A percentile compares a stretch with the other conserved stretches of the same genome.
Evolutionary conservation across 1,140 invertebrate species (phyloP).

Genomic region (Zaprionus taronus): DNA sequence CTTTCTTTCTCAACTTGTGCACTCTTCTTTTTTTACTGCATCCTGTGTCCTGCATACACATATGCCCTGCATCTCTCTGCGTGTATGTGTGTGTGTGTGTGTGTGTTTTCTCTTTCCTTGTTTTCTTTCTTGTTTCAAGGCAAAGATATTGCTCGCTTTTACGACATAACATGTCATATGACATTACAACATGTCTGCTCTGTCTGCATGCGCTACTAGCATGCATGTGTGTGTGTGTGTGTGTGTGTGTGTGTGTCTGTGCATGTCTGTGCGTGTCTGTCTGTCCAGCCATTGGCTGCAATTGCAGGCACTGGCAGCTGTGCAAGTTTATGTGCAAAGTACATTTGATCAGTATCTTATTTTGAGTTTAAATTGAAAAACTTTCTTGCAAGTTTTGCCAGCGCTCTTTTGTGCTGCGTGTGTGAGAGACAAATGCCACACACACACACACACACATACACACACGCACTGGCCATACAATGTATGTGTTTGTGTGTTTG

Average conservation of each 20-base stretch:
- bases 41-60: constrained; percentile 27
- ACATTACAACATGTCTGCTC: constrained; percentile 76
- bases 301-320: constrained; percentile 63
- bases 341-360: constrained; percentile 83
- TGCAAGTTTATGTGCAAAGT: constrained; percentile 82
- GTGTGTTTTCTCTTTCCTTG: constrained; percentile 32
- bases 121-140: constrained; percentile 75
- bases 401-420: constrained; percentile 79
- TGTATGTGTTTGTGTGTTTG: constrained; percentile 24
- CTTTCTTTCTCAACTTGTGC: constrained; percentile 8
- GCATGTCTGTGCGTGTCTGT: constrained; percentile 44
- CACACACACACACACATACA: constrained; percentile 46
- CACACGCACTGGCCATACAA: constrained; percentile 10
- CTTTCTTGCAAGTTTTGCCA: constrained; percentile 80
- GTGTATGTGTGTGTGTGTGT: constrained; percentile 40
- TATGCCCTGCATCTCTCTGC: constrained; percentile 8
- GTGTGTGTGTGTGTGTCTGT: too few relatives aligned
- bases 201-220: constrained; percentile 20
- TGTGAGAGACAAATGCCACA: constrained; percentile 76
- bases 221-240: not conserved
- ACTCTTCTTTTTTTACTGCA: constrained; percentile 34
- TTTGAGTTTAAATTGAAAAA: constrained; percentile 84
- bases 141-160: constrained; percentile 81
- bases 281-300: constrained; percentile 64
- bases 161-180: constrained; percentile 82